Percentiles rank a stretch among this genome's conserved stretches.
These are phyloP conservation scores for Scolopax rusticola DNA, from an alignment of 2,797 vertebrate species.

Conservation along the genomic window DNA sequence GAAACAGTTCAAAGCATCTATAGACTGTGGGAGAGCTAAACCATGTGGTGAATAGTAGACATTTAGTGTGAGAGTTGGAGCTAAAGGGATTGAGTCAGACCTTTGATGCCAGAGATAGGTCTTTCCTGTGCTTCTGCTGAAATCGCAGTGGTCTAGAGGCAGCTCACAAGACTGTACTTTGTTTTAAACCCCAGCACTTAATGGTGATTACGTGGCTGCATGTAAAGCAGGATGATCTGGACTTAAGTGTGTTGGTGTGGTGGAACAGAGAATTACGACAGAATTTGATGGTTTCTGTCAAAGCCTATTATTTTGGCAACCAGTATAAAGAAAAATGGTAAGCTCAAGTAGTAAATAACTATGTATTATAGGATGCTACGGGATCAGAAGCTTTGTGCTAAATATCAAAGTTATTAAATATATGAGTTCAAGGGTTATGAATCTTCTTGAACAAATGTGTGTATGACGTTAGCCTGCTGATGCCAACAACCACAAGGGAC, in stretches of 20 bases:
- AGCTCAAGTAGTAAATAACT: neutral
- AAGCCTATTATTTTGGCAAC: neutral
- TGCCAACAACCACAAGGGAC: neutral
- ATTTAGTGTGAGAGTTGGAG: neutral
- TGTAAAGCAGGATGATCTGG: neutral
- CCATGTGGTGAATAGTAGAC: neutral
- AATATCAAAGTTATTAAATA: slow-evolving; percentile 24
- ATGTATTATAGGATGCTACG: neutral
- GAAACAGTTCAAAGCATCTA: neutral
- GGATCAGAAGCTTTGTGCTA: slow-evolving; percentile 2
- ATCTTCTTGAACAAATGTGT: neutral
- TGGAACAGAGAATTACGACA: neutral
- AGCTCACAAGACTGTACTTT: neutral
- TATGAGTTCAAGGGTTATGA: slow-evolving; percentile 5
- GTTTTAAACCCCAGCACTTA: neutral
- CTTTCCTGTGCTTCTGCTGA: neutral
- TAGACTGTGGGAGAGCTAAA: neutral
- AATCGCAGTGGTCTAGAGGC: neutral
- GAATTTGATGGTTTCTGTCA: neutral
- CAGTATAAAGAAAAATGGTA: neutral
- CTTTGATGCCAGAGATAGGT: neutral
- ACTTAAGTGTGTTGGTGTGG: neutral
- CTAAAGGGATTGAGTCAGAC: neutral
- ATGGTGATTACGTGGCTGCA: fast-evolving
- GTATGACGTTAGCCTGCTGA: neutral